phyloP scores from a whole-genome alignment of 2,797 vertebrate genomes.

The Micrastur ruficollis region DNA sequence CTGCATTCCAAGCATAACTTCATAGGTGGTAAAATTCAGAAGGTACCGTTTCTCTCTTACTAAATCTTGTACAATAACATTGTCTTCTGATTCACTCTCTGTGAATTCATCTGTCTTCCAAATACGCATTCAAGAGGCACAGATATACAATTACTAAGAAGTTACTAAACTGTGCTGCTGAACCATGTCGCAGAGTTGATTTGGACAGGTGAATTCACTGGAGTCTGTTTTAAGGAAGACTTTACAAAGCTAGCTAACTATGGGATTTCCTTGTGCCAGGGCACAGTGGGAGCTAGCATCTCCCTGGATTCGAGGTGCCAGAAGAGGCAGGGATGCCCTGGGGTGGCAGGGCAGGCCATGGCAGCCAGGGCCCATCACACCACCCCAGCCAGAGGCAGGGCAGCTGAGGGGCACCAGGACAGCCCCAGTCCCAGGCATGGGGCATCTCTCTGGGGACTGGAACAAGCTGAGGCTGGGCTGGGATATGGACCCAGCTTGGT shows the following conservation, averaged over 20 bases:
- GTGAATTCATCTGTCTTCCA: neutral
- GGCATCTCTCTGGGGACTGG: no score
- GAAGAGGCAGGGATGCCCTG: rapidly evolving
- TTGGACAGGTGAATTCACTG: neutral
- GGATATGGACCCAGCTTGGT: rapidly evolving
- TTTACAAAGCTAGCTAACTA: neutral
- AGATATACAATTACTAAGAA: neutral
- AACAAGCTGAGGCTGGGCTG: no score
- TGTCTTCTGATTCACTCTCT: neutral
- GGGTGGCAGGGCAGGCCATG: no score
- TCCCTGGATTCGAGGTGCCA: neutral
- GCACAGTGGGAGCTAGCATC: rapidly evolving
- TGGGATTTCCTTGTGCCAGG: neutral
- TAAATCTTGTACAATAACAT: neutral
- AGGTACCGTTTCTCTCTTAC: neutral
- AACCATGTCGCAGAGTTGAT: neutral
- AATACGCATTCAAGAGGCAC: neutral
- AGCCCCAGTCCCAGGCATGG: no score
- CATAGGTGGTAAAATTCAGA: neutral
- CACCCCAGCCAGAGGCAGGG: neutral
- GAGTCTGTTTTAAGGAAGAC: neutral
- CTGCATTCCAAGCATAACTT: neutral
- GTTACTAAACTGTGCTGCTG: neutral
- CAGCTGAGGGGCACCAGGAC: rapidly evolving
- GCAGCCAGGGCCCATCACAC: no score